phyloP scores from a whole-genome alignment of 2,797 vertebrate species.

The Falco biarmicus region DNA sequence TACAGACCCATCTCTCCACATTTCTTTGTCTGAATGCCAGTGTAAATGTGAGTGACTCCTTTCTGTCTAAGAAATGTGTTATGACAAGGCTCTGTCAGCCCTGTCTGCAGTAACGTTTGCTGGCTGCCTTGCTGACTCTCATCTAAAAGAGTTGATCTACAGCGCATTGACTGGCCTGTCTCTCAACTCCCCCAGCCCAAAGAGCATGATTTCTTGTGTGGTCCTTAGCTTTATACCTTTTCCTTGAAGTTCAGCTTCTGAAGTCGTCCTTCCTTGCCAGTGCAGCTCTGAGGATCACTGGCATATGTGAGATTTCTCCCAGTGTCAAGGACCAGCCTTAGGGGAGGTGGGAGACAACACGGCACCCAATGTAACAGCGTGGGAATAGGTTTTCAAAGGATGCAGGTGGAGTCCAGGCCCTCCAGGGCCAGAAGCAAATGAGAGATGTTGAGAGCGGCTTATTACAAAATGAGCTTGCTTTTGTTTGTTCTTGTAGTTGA shows the following conservation, averaged over 20 bases:
- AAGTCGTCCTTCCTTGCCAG: not conserved
- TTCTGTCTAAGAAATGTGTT: not conserved
- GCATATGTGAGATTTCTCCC: accelerated
- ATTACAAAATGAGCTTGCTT: not conserved
- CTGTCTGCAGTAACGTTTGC: not conserved
- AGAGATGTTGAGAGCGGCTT: not conserved
- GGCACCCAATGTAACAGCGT: accelerated
- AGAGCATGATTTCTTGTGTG: accelerated
- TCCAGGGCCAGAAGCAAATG: not conserved
- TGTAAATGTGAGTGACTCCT: not conserved
- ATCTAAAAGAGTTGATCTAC: not conserved
- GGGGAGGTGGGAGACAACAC: not conserved
- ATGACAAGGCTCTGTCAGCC: not conserved
- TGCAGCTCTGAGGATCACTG: not conserved
- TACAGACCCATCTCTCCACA: not conserved
- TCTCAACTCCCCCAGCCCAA: not conserved
- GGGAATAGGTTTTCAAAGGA: not conserved
- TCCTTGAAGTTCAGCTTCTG: not conserved
- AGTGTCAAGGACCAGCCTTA: not conserved
- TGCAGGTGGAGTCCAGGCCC: not conserved
- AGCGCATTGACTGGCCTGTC: not conserved
- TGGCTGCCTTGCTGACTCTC: not conserved
- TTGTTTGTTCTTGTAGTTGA: not conserved
- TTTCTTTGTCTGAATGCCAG: not conserved
- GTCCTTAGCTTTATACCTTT: not conserved